These are phyloP conservation scores for Pissodes strobi DNA, from an alignment of 1,140 invertebrate genomes.

Conservation along the genomic window DNA sequence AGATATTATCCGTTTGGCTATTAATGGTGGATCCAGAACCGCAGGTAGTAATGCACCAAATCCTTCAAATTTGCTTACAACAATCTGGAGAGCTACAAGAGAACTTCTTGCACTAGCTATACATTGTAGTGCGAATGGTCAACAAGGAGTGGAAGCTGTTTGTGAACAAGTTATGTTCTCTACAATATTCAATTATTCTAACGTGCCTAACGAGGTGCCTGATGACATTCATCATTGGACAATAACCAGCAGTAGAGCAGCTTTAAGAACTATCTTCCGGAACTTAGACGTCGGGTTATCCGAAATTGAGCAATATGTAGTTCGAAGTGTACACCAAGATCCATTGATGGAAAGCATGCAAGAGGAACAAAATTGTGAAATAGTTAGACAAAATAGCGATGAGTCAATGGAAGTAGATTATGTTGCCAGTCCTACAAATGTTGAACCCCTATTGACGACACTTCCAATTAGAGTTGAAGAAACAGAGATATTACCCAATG, in stretches of 20 bases:
- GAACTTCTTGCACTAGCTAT: conserved; percentile 46
- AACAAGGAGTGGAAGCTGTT: conserved; percentile 46
- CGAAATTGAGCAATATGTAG: conserved; percentile 23
- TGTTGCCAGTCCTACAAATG: conserved; percentile 8
- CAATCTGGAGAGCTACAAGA: conserved; percentile 20
- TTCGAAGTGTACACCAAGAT: neutral
- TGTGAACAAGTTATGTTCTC: conserved; percentile 36
- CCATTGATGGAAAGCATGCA: neutral
- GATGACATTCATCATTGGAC: conserved; percentile 51
- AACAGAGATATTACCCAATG: conserved; percentile 56
- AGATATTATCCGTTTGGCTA: conserved; percentile 42
- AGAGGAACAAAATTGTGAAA: too few species aligned
- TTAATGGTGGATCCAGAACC: conserved; percentile 35
- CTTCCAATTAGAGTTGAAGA: conserved; percentile 31
- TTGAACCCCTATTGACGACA: neutral
- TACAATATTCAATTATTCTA: conserved; percentile 23
- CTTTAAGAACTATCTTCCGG: conserved; percentile 11
- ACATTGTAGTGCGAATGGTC: conserved; percentile 44
- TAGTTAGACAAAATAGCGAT: too few species aligned
- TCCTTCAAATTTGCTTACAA: neutral
- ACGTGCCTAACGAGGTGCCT: conserved; percentile 42
- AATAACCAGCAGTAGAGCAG: conserved; percentile 38
- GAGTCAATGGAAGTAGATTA: conserved; percentile 54
- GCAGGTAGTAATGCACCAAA: conserved; percentile 24
- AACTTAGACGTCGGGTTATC: neutral